Conservation (phyloP, 2,797 vertebrate species). For the Ctenopoma multispine region DNA sequence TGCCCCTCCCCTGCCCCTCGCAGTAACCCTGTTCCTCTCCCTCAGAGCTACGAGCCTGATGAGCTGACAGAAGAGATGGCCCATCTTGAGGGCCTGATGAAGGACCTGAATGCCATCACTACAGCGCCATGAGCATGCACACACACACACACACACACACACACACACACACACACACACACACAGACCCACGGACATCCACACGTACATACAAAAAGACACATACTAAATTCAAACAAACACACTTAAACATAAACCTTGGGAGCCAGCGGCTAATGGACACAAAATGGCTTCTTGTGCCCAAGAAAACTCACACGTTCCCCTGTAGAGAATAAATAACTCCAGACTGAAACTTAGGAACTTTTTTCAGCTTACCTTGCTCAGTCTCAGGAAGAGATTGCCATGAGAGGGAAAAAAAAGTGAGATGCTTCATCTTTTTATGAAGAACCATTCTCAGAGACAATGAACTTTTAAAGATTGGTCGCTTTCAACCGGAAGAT, state of each 20-base stretch:
- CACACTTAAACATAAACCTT: slow-evolving; percentile 53
- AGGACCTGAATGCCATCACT: slow-evolving; percentile 99
- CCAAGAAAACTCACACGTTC: slow-evolving; percentile 47
- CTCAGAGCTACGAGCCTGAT: slow-evolving; percentile 95
- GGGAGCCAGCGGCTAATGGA: slow-evolving; percentile 67
- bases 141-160: slow-evolving; percentile 57
- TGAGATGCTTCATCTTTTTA: slow-evolving; percentile 76
- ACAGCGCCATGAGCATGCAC: slow-evolving; percentile 89
- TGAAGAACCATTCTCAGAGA: slow-evolving; percentile 81
- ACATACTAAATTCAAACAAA: slow-evolving; percentile 49
- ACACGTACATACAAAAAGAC: slow-evolving; percentile 50
- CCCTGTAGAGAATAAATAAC: slow-evolving; percentile 50
- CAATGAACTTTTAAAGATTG: slow-evolving; percentile 72
- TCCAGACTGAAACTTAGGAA: slow-evolving; percentile 73
- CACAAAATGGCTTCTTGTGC: slow-evolving; percentile 61
- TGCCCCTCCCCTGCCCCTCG: slow-evolving; percentile 67
- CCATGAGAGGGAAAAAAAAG: slow-evolving; percentile 71
- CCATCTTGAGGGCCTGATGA: slow-evolving; percentile 99
- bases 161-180: slow-evolving; percentile 39
- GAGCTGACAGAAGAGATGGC: slow-evolving; percentile 99
- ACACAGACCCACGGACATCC: slow-evolving; percentile 76
- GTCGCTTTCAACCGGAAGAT: slow-evolving; percentile 78
- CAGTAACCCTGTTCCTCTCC: slow-evolving; percentile 85
- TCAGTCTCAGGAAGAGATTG: slow-evolving; percentile 86
- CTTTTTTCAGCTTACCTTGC: slow-evolving; percentile 78